These are phyloP conservation scores for Acronicta aceris DNA, from an alignment of 2,888 invertebrate species.

Conservation along the genomic window DNA sequence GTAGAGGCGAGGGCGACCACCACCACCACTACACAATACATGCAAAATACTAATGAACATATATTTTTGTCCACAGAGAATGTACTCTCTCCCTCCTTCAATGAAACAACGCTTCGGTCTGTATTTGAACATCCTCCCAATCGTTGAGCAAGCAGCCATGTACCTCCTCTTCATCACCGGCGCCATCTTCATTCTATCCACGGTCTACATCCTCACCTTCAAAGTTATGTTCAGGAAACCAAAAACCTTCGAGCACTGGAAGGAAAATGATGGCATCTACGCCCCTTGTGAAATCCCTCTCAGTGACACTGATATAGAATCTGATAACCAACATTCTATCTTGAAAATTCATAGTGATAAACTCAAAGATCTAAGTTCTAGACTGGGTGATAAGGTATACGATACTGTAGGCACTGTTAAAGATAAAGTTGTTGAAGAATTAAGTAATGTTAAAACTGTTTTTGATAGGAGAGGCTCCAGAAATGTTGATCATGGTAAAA, in stretches of 20 bases:
- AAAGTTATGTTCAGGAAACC: constrained; percentile 77
- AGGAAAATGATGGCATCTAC: constrained; percentile 68
- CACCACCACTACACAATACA: too few relatives aligned
- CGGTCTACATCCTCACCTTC: constrained; percentile 82
- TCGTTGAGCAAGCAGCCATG: constrained; percentile 88
- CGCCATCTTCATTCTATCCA: constrained; percentile 84
- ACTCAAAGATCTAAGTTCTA: constrained; percentile 73
- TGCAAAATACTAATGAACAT: too few relatives aligned
- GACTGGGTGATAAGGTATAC: constrained; percentile 75
- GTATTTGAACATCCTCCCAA: constrained; percentile 92
- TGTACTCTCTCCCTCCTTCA: constrained; percentile 91
- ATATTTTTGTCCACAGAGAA: constrained; percentile 88
- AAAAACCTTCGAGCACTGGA: constrained; percentile 57
- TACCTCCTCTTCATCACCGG: constrained; percentile 88
- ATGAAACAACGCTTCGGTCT: constrained; percentile 91
- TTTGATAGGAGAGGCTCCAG: constrained; percentile 72
- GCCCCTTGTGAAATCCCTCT: constrained; percentile 81
- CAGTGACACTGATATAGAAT: constrained; percentile 64
- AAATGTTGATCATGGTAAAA: constrained; percentile 64
- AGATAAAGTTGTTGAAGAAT: constrained; percentile 66
- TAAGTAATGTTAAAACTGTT: constrained; percentile 69
- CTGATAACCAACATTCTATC: constrained; percentile 59
- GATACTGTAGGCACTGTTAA: constrained; percentile 77
- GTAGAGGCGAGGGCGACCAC: too few relatives aligned
- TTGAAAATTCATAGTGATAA: constrained; percentile 66